phyloP scores from a whole-genome alignment of 2,888 invertebrate species.

The Dynastes grantii region DNA sequence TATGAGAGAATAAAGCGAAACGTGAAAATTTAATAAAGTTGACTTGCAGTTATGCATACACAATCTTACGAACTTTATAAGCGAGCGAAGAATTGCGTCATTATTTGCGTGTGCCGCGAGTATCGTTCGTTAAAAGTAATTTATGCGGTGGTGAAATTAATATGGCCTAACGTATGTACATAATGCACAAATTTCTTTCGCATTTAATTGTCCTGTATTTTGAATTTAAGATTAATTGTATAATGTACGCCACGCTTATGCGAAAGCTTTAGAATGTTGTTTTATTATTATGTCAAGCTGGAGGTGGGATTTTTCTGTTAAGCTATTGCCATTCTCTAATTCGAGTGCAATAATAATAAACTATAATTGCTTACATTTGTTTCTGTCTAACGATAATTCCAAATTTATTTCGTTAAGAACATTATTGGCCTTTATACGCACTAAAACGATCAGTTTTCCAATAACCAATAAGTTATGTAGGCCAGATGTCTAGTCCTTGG shows the following conservation, averaged over 20 bases:
- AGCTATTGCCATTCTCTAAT: too few relatives aligned
- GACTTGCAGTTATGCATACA: conserved; percentile 14
- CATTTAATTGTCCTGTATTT: neutral
- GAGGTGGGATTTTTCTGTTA: too few relatives aligned
- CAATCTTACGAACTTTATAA: neutral
- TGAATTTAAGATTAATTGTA: neutral
- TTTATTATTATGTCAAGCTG: too few relatives aligned
- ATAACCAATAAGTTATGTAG: too few relatives aligned
- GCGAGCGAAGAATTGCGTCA: neutral
- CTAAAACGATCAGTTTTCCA: too few relatives aligned
- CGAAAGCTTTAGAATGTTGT: neutral
- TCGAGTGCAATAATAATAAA: too few relatives aligned
- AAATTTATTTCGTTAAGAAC: too few relatives aligned
- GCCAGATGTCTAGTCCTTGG: too few relatives aligned
- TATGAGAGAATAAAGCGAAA: conserved; percentile 18
- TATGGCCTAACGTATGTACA: neutral
- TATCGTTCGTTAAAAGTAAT: conserved; percentile 5
- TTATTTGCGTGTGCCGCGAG: neutral
- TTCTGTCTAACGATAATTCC: too few relatives aligned
- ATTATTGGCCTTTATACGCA: too few relatives aligned
- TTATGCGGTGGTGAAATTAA: conserved; percentile 23
- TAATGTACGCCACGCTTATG: neutral
- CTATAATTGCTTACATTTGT: too few relatives aligned
- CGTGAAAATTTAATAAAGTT: conserved; percentile 26
- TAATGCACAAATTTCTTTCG: neutral